Base-by-base conservation (phyloP, 2,113 vertebrate species). In the Sitta europaea region DNA sequence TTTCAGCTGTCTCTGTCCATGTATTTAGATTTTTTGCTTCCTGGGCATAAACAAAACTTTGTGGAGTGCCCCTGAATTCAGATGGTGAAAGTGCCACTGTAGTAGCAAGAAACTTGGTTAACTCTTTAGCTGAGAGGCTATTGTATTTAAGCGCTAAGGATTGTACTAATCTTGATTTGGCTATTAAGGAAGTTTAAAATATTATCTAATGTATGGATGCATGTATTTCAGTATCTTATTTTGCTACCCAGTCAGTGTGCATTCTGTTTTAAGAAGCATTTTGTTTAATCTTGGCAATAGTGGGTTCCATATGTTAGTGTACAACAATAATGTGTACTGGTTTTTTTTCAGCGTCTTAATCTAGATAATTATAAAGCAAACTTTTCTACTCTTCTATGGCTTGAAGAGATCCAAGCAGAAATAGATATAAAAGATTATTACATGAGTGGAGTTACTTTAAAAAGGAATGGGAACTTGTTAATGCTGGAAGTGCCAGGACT, bases 361-460 rank as follows among this genome's bases (percentile, higher is more conserved):
- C 86, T 98, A 48, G 88, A 93, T 31, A 99, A 99, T 92, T 98
- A 99, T 82, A 97, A 92, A 62, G 84, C 95, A 9, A 98, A 98
- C 27, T 99, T 99, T 95, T 98, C 99, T 8, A 94, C 98, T 14
- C 97, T 99, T 27, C 92, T 99, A 35, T 99, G 99, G 99, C 97
- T 99, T 63, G 99, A 99, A 95, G 99, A 99, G 86, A 98, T 99
- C 50, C 84, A 98, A 3, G 97, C 97, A 19, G 99, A 99, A 91
- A 95, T 43, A 12, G 99, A 99, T 31, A 88, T 99, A 23, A 97
- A 94, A 75, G 98, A 98, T 45, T 99, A 98, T 28, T 97, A 94
- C 54, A 98, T 99, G 97, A 97, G 55, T 12, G 98, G 98, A 2
- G 98, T 98, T 13, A 92, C 95, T 61, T 96, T 99, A 91, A 98